These are phyloP conservation scores for Acronicta leporina DNA, from an alignment of 2,888 invertebrate genomes.

Conservation along the genomic window DNA sequence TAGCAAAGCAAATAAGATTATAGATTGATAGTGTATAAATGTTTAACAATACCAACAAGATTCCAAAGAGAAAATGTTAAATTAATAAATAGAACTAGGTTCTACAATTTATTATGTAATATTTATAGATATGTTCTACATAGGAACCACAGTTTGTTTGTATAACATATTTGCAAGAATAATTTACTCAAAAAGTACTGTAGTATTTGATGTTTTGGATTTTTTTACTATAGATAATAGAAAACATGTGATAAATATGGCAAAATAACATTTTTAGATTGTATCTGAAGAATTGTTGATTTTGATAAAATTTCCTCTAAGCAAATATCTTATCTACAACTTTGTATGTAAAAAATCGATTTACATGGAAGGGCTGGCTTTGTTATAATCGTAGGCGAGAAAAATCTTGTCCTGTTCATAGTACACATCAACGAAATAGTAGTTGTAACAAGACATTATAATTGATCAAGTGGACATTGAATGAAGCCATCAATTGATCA, in stretches of 20 bases:
- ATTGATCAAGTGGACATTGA: constrained; percentile 72
- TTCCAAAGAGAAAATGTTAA: not conserved
- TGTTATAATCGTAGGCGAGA: constrained; percentile 11
- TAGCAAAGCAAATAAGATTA: too few species aligned
- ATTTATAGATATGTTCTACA: not conserved
- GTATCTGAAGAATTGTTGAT: constrained; percentile 34
- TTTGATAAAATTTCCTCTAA: constrained; percentile 26
- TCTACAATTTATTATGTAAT: constrained; percentile 9
- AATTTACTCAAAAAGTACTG: not conserved
- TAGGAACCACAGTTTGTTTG: not conserved
- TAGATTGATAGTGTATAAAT: too few species aligned
- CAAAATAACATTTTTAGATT: constrained; percentile 1
- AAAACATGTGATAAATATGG: too few species aligned
- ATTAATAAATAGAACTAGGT: too few species aligned
- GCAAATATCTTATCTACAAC: constrained; percentile 13
- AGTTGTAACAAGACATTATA: constrained; percentile 58
- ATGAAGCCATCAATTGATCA: constrained; percentile 75
- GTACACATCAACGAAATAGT: constrained; percentile 50
- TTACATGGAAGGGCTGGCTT: constrained; percentile 11
- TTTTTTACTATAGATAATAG: too few species aligned
- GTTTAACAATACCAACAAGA: not conserved
- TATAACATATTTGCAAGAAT: not conserved
- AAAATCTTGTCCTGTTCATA: constrained; percentile 10
- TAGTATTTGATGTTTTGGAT: not conserved
- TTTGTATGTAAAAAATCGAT: constrained; percentile 30